Evolutionary conservation across 2,888 invertebrate species (phyloP), one percentile per base, ranked within the genome.

Genomic region (Apomyelois bistriatella): DNA sequence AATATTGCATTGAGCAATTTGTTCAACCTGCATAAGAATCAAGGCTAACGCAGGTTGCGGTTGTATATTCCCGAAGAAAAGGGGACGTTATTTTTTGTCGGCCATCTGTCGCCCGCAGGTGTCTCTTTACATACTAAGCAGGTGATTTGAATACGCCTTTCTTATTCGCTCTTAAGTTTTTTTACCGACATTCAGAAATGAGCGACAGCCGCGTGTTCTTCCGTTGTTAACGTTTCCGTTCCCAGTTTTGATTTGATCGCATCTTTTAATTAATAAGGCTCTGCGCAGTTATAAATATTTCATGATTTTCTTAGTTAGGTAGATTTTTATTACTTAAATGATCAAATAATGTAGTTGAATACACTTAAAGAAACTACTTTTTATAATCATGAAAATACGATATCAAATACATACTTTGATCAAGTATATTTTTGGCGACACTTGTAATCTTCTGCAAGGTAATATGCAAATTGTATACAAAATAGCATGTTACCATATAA

Each of bases 41-140:
- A 46, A 46, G 46, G 13, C 46, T 13, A 46, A 30, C 48, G 46
- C 46, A 9, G 12, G 17, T 22, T 12, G 32, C 46, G 30, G 40
- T 48, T 38, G 48, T 41, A 40, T 50, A 13, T 50, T 46, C 32
- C 48, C 37, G n/a, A 30, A 37, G 43, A 53, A 59, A 61, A 63
- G 59, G 58, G 70, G 72, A 71, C 72, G 68, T 70, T 55, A 59
- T 73, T 76, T 80, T 83, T 83, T 85, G 76, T 80, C 64, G 63
- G 61, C 75, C 88, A 88, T 86, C 85, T 89, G 89, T 76, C 79
- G 80, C 61, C 56, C 61, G 84, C 89, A 89, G 88, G 89, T 89
- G 89, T 79, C 74, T 70, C 68, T 79, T 79, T 83, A 81, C 82
- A 84, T 83, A 80, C 70, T 75, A 81, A 88, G 80, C 89, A 89